Evolutionary conservation across 1,140 invertebrate species (phyloP).

Genomic region (Cotesia typhae): DNA sequence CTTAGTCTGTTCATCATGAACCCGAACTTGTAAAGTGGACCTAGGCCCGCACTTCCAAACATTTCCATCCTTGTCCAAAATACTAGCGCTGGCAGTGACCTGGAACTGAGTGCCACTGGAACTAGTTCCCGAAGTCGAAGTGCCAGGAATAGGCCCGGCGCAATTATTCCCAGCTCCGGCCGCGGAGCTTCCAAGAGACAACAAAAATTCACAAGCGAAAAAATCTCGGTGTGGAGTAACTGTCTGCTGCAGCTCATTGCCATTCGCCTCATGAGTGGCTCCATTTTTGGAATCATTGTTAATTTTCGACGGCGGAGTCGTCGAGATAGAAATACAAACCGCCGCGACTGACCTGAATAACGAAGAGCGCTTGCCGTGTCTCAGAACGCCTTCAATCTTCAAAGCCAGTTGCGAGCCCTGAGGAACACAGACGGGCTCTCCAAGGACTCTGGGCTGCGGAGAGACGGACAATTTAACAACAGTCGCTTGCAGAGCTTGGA

Average conservation of each 20-base stretch:
- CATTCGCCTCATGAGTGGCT: constrained; percentile 55
- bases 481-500: constrained; percentile 87
- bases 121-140: constrained; percentile 17
- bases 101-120: constrained; percentile 69
- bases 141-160: constrained; percentile 27
- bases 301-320: constrained; percentile 69
- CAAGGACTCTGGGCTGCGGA: constrained; percentile 80
- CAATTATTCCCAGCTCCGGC: constrained; percentile 37
- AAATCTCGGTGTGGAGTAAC: constrained; percentile 82
- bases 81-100: constrained; percentile 75
- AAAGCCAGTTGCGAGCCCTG: constrained; percentile 81
- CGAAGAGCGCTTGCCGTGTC: constrained; percentile 74
- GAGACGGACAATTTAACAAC: constrained; percentile 83
- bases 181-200: constrained; percentile 63
- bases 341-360: constrained; percentile 76
- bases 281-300: constrained; percentile 62
- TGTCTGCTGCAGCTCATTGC: constrained; percentile 70
- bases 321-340: constrained; percentile 76
- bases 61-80: constrained; percentile 76
- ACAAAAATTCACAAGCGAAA: constrained; percentile 80
- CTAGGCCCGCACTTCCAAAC: constrained; percentile 81
- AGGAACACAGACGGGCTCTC: constrained; percentile 80
- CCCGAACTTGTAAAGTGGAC: constrained; percentile 74
- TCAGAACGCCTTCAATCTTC: constrained; percentile 88
- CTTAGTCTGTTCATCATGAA: constrained; percentile 72